These are phyloP conservation scores for Pangasius macronema DNA, from an alignment of 2,797 vertebrate species.

Conservation along the genomic window DNA sequence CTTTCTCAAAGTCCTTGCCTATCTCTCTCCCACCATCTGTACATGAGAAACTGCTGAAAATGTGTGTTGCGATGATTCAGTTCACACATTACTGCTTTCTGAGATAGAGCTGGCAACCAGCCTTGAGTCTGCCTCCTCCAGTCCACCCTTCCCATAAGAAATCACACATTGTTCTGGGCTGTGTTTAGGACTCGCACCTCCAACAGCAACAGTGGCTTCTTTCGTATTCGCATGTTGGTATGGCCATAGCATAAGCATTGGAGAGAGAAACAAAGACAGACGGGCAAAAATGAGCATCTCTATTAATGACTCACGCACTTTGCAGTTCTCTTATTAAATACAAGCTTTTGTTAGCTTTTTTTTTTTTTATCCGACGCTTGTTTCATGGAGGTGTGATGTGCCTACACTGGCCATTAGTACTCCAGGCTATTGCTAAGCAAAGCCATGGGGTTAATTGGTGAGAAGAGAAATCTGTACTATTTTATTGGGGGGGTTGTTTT, in stretches of 20 bases:
- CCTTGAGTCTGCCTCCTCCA: conserved; percentile 43
- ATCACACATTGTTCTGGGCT: conserved; percentile 51
- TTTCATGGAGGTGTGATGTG: conserved; percentile 24
- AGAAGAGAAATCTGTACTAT: background rate
- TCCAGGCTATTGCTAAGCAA: background rate
- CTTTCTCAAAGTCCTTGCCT: conserved; percentile 17
- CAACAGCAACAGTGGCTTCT: conserved; percentile 34
- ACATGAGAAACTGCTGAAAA: conserved; percentile 22
- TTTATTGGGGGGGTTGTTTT: background rate
- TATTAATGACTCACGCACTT: conserved; percentile 34
- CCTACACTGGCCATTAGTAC: conserved; percentile 14
- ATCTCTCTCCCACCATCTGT: conserved; percentile 45
- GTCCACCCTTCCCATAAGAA: conserved; percentile 24
- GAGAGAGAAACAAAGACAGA: conserved; percentile 31
- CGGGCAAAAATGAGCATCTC: conserved; percentile 37
- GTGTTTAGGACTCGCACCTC: conserved; percentile 51
- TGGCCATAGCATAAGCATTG: conserved; percentile 14
- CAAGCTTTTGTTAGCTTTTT: conserved; percentile 30
- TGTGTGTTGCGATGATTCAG: conserved; percentile 53
- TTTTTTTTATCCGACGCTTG: conserved; percentile 1
- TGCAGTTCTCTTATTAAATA: conserved; percentile 22
- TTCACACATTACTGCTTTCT: conserved; percentile 43
- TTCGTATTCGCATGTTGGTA: conserved; percentile 42
- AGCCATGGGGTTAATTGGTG: conserved; percentile 9
- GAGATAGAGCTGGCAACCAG: conserved; percentile 46